These are phyloP conservation scores for Tonatia bakeri DNA, from an alignment of 2,113 vertebrate species.

Conservation along the genomic window DNA sequence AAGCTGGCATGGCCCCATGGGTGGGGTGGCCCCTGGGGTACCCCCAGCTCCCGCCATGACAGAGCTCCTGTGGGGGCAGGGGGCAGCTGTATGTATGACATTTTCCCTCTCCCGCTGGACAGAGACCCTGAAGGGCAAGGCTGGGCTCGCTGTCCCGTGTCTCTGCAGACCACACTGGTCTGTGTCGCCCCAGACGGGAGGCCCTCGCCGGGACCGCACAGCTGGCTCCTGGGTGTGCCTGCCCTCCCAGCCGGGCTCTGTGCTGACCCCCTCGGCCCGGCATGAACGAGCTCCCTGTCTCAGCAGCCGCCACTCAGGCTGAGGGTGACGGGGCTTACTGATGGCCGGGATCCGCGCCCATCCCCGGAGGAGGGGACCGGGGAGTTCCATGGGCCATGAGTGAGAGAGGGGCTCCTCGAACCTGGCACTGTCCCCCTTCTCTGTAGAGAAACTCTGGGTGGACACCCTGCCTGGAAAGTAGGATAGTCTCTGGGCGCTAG, in stretches of 20 bases:
- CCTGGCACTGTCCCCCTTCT: background rate
- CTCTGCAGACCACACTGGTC: fast-evolving
- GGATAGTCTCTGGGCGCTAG: too few species aligned
- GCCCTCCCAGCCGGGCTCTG: background rate
- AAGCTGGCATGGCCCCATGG: fast-evolving
- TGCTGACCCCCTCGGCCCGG: background rate
- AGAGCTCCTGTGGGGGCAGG: background rate
- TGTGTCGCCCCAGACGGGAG: background rate
- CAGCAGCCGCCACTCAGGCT: background rate
- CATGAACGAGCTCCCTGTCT: fast-evolving
- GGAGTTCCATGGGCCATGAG: background rate
- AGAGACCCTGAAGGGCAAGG: background rate
- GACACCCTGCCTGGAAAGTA: too few species aligned
- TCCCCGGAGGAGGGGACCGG: background rate
- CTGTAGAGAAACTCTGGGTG: background rate
- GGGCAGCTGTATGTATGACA: fast-evolving
- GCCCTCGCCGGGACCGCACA: fast-evolving
- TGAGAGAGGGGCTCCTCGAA: background rate
- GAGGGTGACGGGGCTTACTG: background rate
- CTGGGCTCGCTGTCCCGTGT: background rate
- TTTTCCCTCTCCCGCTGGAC: background rate
- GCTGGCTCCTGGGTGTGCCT: background rate
- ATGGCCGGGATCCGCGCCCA: background rate
- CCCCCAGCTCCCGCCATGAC: fast-evolving
- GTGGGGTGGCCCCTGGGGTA: background rate